These are phyloP conservation scores for Tineola bisselliella DNA, from an alignment of 2,888 invertebrate genomes.

Conservation along the genomic window DNA sequence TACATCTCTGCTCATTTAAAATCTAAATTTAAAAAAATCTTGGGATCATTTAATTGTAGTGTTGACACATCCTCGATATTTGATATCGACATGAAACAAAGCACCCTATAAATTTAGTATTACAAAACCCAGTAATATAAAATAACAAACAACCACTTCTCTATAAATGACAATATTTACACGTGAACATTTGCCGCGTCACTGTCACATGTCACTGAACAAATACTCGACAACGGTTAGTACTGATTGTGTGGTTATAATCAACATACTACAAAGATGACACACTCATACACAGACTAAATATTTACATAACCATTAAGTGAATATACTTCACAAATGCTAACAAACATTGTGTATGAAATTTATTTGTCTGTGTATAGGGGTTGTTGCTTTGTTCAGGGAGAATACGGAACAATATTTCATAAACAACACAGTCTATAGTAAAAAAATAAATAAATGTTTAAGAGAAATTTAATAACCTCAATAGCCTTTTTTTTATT, in stretches of 20 bases:
- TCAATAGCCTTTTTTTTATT: too few relatives aligned
- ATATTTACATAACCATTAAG: constrained; percentile 1
- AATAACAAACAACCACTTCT: neutral
- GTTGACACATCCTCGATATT: too few relatives aligned
- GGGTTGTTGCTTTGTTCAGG: neutral
- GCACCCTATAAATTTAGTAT: too few relatives aligned
- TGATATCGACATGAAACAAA: too few relatives aligned
- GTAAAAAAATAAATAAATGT: too few relatives aligned
- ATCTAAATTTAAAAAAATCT: too few relatives aligned
- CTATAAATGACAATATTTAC: neutral
- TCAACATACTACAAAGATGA: neutral
- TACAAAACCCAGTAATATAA: too few relatives aligned
- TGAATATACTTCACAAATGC: neutral
- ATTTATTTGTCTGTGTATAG: neutral
- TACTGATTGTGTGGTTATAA: constrained; percentile 1
- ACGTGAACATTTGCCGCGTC: neutral
- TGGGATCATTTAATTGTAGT: too few relatives aligned
- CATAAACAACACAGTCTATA: too few relatives aligned
- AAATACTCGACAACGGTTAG: neutral
- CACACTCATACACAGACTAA: neutral
- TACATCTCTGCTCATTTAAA: too few relatives aligned
- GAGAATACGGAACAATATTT: too few relatives aligned
- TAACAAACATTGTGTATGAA: neutral
- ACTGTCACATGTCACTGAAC: neutral
- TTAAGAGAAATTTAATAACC: too few relatives aligned